A percentile compares a stretch with the other conserved stretches of the same genome.
phyloP scores from a whole-genome alignment of 2,797 vertebrate genomes.

The Thripadectes ignobilis region DNA sequence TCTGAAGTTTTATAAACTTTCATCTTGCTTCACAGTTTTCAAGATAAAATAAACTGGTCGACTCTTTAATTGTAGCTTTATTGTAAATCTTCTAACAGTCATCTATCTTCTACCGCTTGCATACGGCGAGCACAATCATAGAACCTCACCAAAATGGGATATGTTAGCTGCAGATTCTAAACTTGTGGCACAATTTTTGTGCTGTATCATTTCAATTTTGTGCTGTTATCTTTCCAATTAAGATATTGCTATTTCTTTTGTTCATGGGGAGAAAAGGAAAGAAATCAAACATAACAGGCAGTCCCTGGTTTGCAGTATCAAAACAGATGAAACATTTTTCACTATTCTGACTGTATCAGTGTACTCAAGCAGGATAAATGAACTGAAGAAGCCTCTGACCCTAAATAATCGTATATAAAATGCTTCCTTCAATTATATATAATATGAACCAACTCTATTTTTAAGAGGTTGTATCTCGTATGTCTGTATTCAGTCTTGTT shows the following conservation, averaged over 20 bases:
- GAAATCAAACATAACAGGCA: conserved; percentile 38
- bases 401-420: conserved; percentile 11
- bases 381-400: conserved; percentile 2
- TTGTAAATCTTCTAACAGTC: conserved; percentile 31
- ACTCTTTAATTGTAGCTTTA: not conserved
- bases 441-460: not conserved
- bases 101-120: not conserved
- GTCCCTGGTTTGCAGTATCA: conserved; percentile 21
- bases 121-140: not conserved
- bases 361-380: not conserved
- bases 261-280: conserved; percentile 61
- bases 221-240: conserved; percentile 40
- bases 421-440: conserved; percentile 2
- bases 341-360: not conserved
- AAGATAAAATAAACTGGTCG: conserved; percentile 25
- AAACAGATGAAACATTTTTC: not conserved
- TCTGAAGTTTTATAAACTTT: not conserved
- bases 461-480: conserved; percentile 4
- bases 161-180: conserved; percentile 54
- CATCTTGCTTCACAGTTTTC: not conserved
- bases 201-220: conserved; percentile 36
- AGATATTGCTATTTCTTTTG: conserved; percentile 33
- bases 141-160: not conserved
- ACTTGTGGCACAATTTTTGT: conserved; percentile 51
- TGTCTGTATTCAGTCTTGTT: not conserved